Evolutionary conservation across 2,113 vertebrate genomes (phyloP), one percentile per base, ranked within the genome.

Genomic region (Heterotilapia buettikoferi): DNA sequence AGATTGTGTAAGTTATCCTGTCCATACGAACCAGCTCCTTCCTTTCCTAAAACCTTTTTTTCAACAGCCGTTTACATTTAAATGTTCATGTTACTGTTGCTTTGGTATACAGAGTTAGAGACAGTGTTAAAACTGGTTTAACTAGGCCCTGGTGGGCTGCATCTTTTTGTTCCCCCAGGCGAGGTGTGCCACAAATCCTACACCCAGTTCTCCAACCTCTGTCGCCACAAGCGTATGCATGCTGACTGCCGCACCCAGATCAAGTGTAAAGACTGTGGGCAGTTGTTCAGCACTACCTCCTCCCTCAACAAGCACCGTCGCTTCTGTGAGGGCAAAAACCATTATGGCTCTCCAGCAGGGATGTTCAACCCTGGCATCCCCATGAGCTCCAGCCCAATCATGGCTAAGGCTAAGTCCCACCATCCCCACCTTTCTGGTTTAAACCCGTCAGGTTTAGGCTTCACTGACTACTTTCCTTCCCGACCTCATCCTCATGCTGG

Each of bases 111-210:
- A 93, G 66, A 94, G 93, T 94, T 95, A 92, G 94, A 95, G 93
- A 95, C 95, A 96, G 95, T 96, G 96, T 97, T 96, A 96, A 96
- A 96, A 96, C 96, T 95, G 95, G 95, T 96, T 96, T 97, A 97
- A 97, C 96, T 95, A 96, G 96, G 96, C 96, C 95, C 96, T 92
- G 94, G 94, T 94, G 94, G 96, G 94, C 95, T 95, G 87, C 92
- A 61, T 97, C 92, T 94, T 92, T 93, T 92, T 93, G 93, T 82
- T 94, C 95, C 96, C 97, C 92, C 96, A 99, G 99, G 99, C 95
- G 99, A 99, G 97, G 99, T 99, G 97, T 99, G 99, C 97, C 99
- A 99, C 97, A 99, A 99, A 91, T 99, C 99, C 92, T 99, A 99
- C 97, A 99, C 99, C 80, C 98, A 99, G 96, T 99, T 99, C 97